Evolutionary conservation across 1,140 invertebrate genomes (phyloP).

Genomic region (Bombyx mori): ASM3026992v2 NC_085114.1:7420501-7421000

Average conservation of each 20-base stretch:
- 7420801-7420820: no score
- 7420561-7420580: no score
- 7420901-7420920: not conserved
- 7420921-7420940: not conserved
- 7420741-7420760: slow-evolving; percentile 2
- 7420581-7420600: not conserved
- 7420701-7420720: no score
- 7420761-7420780: no score
- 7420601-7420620: slow-evolving; percentile 1
- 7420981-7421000: slow-evolving; percentile 50
- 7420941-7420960: slow-evolving; percentile 1
- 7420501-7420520: no score
- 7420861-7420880: no score
- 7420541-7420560: no score
- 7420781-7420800: no score
- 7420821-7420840: no score
- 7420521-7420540: no score
- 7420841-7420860: no score
- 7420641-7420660: slow-evolving; percentile 7
- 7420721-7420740: not conserved
- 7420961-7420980: not conserved
- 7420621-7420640: slow-evolving; percentile 3
- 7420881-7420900: no score
- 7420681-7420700: not conserved
- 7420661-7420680: slow-evolving; percentile 8